phyloP scores from a whole-genome alignment of 2,888 invertebrate genomes.

The Anthophora plumipes region DNA sequence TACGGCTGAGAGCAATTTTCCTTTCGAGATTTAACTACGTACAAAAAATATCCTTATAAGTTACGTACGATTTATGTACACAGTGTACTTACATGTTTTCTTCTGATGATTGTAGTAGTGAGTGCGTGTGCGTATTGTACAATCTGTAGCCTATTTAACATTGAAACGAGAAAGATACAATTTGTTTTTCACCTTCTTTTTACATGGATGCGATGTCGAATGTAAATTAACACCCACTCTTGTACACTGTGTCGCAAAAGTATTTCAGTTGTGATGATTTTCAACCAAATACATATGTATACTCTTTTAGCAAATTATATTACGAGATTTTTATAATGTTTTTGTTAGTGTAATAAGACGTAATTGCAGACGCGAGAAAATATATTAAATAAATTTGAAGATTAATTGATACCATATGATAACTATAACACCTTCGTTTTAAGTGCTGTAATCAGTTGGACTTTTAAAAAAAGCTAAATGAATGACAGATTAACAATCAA shows the following conservation, averaged over 20 bases:
- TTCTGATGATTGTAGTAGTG: constrained; percentile 63
- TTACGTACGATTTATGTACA: constrained; percentile 69
- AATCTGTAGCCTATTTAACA: constrained; percentile 51
- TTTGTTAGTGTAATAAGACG: too few species aligned
- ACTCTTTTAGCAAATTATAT: too few species aligned
- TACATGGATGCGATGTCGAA: constrained; percentile 27
- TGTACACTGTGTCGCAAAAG: constrained; percentile 14
- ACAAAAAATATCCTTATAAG: constrained; percentile 72
- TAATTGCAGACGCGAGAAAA: too few species aligned
- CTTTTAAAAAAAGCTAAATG: too few species aligned
- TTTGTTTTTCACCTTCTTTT: constrained; percentile 30
- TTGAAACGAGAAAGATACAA: constrained; percentile 60
- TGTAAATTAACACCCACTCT: constrained; percentile 33
- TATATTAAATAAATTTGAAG: too few species aligned
- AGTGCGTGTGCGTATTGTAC: constrained; percentile 67
- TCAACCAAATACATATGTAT: too few species aligned
- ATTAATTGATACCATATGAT: too few species aligned
- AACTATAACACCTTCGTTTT: too few species aligned
- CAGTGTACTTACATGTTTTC: constrained; percentile 60
- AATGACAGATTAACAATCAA: too few species aligned
- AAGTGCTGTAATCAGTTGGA: too few species aligned
- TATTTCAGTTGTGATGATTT: neutral
- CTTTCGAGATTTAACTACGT: constrained; percentile 61
- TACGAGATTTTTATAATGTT: too few species aligned
- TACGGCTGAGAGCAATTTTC: constrained; percentile 46